Evolutionary conservation across 2,888 invertebrate species (phyloP).

Genomic region (Norana najaformis): DNA sequence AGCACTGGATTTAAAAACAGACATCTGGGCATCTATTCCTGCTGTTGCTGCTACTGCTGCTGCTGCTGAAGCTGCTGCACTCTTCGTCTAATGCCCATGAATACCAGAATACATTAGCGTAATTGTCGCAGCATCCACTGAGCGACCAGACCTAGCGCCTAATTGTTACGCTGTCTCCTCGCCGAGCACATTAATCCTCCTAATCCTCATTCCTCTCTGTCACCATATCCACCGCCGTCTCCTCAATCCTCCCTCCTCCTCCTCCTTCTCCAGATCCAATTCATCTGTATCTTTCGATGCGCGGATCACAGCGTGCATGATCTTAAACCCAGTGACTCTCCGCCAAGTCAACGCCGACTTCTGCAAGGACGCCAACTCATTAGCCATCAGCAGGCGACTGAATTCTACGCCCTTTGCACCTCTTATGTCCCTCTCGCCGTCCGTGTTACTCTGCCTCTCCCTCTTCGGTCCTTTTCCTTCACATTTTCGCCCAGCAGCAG

Average conservation of each 20-base stretch:
- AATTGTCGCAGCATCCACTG: neutral
- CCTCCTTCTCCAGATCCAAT: neutral
- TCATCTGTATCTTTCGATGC: neutral
- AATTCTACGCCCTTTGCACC: neutral
- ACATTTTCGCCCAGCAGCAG: too few relatives aligned
- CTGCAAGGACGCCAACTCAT: neutral
- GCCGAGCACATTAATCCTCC: slow-evolving; percentile 17
- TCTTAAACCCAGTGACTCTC: neutral
- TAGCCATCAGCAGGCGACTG: neutral
- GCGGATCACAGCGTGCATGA: neutral
- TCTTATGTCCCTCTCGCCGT: neutral
- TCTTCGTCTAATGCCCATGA: neutral
- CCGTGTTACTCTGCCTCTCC: neutral
- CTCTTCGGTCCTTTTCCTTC: neutral
- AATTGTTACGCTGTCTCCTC: slow-evolving; percentile 8
- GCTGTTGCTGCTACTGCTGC: neutral
- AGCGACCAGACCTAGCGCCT: neutral
- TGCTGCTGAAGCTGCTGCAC: neutral
- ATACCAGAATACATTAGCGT: slow-evolving; percentile 23
- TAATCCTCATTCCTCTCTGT: slow-evolving; percentile 23
- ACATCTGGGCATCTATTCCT: neutral
- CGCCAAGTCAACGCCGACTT: too few relatives aligned
- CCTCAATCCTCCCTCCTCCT: neutral
- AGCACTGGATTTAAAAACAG: neutral
- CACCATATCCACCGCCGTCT: neutral